Evolutionary conservation across 2,797 vertebrate species (phyloP), one percentile per base, ranked within the genome.

Genomic region (Enteromius radiatus): DNA sequence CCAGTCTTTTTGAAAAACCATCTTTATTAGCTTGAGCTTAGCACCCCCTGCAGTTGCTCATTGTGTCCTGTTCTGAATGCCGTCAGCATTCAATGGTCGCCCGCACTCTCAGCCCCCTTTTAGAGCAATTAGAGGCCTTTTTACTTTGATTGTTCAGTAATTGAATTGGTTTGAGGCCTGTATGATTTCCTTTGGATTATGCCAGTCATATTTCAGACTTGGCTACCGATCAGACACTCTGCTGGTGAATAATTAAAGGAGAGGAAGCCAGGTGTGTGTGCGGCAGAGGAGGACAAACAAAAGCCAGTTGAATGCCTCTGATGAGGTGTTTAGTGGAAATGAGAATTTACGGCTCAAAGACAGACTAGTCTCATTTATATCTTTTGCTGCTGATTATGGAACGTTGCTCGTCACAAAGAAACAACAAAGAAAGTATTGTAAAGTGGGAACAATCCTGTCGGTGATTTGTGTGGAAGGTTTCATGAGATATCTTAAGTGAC

Each of bases 121-220:
- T 92, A 89, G 89, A 89, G 93, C 92, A 95, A 96, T 95, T 95
- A 95, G 91, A 92, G 92, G 89, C 91, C 89, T 95, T 95, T 95
- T 92, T 93, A 92, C 94, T 93, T 91, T 94, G 93, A 96, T 95
- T 95, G 94, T 92, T 92, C 91, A 87, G 93, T 95, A 94, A 95
- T 95, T 95, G 91, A 95, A 94, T 94, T 93, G 93, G 94, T 94
- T 94, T 88, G 91, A 94, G 93, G 86, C 87, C 89, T 85, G 89
- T 92, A 93, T 94, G 92, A 94, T 95, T 95, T 94, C 90, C 85
- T 91, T 90, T 91, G 33, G 88, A 93, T 92, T 94, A 92, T 91
- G 90, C 90, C 90, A 93, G 91, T 93, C 92, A 92, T 91, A 94
- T 93, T 93, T 91, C 90, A 93, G 89, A 91, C 89, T 91, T 94